A percentile compares a stretch with the other conserved stretches of the same genome.
Conservation (phyloP, 1,140 invertebrate species). For the Caenorhabditis tropicalis region DNA sequence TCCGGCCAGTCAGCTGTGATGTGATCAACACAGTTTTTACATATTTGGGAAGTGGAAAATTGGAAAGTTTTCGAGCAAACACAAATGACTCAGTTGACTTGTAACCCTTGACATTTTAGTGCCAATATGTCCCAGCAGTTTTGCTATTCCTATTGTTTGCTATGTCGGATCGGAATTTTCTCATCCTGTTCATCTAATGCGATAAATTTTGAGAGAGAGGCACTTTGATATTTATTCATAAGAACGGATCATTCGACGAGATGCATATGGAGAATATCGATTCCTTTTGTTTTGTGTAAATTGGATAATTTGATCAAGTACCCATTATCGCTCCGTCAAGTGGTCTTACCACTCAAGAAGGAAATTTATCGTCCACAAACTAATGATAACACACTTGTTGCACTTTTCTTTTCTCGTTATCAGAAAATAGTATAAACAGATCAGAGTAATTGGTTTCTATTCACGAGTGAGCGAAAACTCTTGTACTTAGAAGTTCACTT, state of each 20-base stretch:
- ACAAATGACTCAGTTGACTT: conserved; percentile 1
- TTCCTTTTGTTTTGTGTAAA: too few relatives aligned
- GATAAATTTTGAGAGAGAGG: too few relatives aligned
- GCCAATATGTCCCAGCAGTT: not conserved
- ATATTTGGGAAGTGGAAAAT: not conserved
- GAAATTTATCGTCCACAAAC: not conserved
- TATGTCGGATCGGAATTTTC: not conserved
- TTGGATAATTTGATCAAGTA: not conserved
- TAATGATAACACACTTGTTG: not conserved
- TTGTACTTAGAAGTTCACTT: too few relatives aligned
- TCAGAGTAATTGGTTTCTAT: not conserved
- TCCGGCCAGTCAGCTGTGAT: not conserved
- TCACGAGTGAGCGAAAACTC: too few relatives aligned
- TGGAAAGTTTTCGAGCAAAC: conserved; percentile 27
- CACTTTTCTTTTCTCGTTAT: not conserved
- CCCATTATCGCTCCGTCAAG: not conserved
- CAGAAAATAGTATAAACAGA: not conserved
- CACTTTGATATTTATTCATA: too few relatives aligned
- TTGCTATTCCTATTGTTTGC: not conserved
- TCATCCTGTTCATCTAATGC: too few relatives aligned
- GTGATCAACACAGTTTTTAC: not conserved
- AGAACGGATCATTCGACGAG: too few relatives aligned
- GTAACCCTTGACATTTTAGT: not conserved
- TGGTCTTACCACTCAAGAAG: not conserved
- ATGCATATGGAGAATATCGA: too few relatives aligned